Evolutionary conservation across 92 coral and sea anemone species (phyloP).

Genomic region (Parazoanthus atlanticus): DNA sequence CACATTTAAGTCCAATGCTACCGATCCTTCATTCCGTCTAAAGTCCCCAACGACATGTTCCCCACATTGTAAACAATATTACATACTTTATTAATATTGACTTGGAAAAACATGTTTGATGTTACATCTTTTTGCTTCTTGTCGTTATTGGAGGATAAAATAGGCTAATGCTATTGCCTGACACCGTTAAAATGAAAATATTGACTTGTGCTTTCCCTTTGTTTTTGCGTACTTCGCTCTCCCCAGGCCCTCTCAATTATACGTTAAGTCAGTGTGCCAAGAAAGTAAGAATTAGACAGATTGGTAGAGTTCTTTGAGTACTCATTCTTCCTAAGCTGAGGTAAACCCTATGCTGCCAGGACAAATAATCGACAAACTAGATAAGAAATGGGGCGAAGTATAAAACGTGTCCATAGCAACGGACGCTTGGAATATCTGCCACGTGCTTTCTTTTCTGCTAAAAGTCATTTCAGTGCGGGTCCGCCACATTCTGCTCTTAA

Average conservation of each 20-base stretch:
- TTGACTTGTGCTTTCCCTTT: neutral
- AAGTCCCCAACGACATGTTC: too few relatives aligned
- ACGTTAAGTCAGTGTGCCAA: too few relatives aligned
- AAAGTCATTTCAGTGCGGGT: conserved; percentile 80
- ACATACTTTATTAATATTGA: too few relatives aligned
- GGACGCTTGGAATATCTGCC: conserved; percentile 49
- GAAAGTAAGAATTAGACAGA: neutral
- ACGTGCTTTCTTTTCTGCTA: conserved; percentile 67
- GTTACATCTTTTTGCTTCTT: too few relatives aligned
- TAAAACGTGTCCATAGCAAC: conserved; percentile 66
- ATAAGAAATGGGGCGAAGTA: conserved; percentile 58
- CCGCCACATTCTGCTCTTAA: conserved; percentile 77
- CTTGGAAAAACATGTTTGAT: too few relatives aligned
- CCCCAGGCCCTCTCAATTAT: neutral
- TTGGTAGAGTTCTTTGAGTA: neutral
- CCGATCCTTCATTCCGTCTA: too few relatives aligned
- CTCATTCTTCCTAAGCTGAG: neutral
- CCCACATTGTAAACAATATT: too few relatives aligned
- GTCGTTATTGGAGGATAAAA: too few relatives aligned
- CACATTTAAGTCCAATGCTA: too few relatives aligned
- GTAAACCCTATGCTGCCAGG: neutral
- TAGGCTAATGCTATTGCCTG: too few relatives aligned
- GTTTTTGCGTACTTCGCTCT: neutral
- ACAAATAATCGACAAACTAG: conserved; percentile 25
- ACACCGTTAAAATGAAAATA: too few relatives aligned